A percentile compares a stretch with the other conserved stretches of the same genome.
phyloP scores from a whole-genome alignment of 2,113 vertebrate genomes.

The Chaetodon auriga region DNA sequence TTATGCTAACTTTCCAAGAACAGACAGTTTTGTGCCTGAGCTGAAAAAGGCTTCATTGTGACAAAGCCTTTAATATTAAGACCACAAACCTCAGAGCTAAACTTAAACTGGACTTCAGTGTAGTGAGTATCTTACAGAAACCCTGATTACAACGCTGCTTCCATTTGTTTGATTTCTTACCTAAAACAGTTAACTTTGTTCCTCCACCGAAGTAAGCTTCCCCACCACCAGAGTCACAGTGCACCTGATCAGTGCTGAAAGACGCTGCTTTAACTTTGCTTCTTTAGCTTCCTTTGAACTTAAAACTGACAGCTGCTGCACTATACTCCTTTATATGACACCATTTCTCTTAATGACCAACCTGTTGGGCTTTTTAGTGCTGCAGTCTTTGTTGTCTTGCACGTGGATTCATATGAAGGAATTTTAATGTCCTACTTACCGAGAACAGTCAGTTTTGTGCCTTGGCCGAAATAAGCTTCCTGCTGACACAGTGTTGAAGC shows the following conservation, averaged over 20 bases:
- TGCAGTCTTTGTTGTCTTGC: not conserved
- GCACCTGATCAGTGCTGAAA: not conserved
- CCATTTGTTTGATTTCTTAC: not conserved
- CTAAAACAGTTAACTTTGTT: constrained; percentile 4
- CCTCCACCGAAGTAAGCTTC: constrained; percentile 4
- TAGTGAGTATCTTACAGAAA: not conserved
- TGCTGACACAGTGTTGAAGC: not conserved
- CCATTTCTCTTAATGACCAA: not conserved
- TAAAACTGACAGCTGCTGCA: too few relatives aligned
- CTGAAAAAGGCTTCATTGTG: not conserved
- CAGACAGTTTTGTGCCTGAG: not conserved
- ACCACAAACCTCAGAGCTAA: not conserved
- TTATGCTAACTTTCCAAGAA: not conserved
- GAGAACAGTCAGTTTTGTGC: not conserved
- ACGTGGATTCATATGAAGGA: not conserved
- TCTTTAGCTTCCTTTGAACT: not conserved
- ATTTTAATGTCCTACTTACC: not conserved
- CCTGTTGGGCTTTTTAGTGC: not conserved
- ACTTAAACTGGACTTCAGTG: not conserved
- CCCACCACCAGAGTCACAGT: not conserved
- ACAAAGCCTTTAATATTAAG: too few relatives aligned
- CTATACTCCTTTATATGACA: too few relatives aligned
- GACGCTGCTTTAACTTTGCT: not conserved
- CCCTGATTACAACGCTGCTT: not conserved
- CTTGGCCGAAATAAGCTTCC: not conserved